Evolutionary conservation across 2,888 invertebrate genomes (phyloP).

Genomic region (Drosophila monieri): DNA sequence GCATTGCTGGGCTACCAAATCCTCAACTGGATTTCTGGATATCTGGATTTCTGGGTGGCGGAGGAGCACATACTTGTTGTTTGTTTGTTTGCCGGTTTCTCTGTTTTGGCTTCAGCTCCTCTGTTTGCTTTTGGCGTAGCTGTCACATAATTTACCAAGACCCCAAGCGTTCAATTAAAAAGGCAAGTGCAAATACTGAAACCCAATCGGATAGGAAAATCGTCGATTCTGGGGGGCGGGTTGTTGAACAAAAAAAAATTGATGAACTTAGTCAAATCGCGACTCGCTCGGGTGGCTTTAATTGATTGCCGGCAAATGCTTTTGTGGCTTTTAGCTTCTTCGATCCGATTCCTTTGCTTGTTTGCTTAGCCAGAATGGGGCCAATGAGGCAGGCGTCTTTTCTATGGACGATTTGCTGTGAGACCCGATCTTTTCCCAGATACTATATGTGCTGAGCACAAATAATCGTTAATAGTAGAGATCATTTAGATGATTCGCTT

Average conservation of each 20-base stretch:
- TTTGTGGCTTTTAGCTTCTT: slow-evolving; percentile 12
- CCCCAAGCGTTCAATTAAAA: slow-evolving; percentile 63
- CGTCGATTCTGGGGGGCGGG: neutral
- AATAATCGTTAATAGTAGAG: slow-evolving; percentile 33
- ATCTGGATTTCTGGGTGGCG: slow-evolving; percentile 32
- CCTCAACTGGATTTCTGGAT: slow-evolving; percentile 19
- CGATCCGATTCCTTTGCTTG: slow-evolving; percentile 6
- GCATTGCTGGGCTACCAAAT: slow-evolving; percentile 34
- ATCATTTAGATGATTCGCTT: slow-evolving; percentile 27
- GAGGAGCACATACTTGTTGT: slow-evolving; percentile 18
- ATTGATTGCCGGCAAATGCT: slow-evolving; percentile 54
- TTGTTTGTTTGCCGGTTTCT: slow-evolving; percentile 43
- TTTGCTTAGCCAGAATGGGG: slow-evolving; percentile 34
- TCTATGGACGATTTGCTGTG: slow-evolving; percentile 37
- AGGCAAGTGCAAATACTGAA: slow-evolving; percentile 65
- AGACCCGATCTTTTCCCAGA: slow-evolving; percentile 16
- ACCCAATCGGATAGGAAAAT: slow-evolving; percentile 55
- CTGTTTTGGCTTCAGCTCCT: slow-evolving; percentile 42
- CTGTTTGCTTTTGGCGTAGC: slow-evolving; percentile 60
- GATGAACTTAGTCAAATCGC: slow-evolving; percentile 43
- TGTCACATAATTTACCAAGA: slow-evolving; percentile 48
- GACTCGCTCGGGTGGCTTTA: slow-evolving; percentile 57
- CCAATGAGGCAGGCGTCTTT: slow-evolving; percentile 45
- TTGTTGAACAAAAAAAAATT: slow-evolving; percentile 7
- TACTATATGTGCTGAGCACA: slow-evolving; percentile 23